phyloP scores from a whole-genome alignment of 1,140 invertebrate species.

The Monomorium pharaonis region DNA sequence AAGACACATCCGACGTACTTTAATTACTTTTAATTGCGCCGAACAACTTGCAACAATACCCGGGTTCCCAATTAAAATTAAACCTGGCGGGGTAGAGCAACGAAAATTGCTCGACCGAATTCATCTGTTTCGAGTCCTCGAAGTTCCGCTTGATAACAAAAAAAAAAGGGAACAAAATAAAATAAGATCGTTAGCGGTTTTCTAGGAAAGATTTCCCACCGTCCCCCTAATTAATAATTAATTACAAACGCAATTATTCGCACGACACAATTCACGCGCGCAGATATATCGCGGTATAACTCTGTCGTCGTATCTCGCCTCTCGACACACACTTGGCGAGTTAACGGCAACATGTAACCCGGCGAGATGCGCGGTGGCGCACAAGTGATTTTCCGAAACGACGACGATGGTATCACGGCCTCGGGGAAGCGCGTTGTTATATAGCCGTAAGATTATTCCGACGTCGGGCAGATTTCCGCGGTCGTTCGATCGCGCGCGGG shows the following conservation, averaged over 20 bases:
- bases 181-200: not conserved
- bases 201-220: not conserved
- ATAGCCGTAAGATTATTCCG: slow-evolving; percentile 11
- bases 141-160: no score
- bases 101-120: not conserved
- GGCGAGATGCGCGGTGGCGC: not conserved
- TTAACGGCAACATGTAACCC: not conserved
- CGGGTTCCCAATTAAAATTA: slow-evolving; percentile 42
- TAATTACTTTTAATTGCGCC: slow-evolving; percentile 52
- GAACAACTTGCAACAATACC: slow-evolving; percentile 31
- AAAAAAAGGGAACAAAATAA: not conserved
- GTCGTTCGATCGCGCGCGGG: slow-evolving; percentile 53
- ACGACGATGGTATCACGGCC: slow-evolving; percentile 15
- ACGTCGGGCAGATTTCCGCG: slow-evolving; percentile 13
- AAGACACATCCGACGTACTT: slow-evolving; percentile 15
- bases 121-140: not conserved
- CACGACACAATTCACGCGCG: not conserved
- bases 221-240: not conserved
- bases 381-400: slow-evolving; percentile 46
- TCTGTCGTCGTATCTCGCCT: not conserved
- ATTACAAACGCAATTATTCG: not conserved
- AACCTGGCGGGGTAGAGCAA: not conserved
- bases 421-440: slow-evolving; percentile 5
- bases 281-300: not conserved
- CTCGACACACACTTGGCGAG: not conserved